A percentile compares a stretch with the other conserved stretches of the same genome.
Evolutionary conservation across 2,888 invertebrate genomes (phyloP).

Genomic region (Cristatella mucedo): DNA sequence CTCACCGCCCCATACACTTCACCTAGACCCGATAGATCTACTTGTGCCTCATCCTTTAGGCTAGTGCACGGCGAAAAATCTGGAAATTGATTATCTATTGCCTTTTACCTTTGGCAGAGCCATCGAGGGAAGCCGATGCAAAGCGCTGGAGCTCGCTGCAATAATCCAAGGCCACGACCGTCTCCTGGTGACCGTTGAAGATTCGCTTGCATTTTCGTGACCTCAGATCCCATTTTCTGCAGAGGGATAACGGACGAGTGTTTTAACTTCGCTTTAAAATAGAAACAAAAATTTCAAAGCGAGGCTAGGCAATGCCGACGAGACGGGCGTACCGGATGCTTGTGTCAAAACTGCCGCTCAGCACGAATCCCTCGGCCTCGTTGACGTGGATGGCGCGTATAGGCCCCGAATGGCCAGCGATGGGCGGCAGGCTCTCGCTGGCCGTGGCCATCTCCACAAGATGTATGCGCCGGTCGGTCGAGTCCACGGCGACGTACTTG

Average conservation of each 20-base stretch:
- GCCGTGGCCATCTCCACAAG: conserved; percentile 25
- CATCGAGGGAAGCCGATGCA: conserved; percentile 33
- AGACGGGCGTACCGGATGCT: conserved; percentile 28
- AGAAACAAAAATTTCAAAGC: conserved; percentile 5
- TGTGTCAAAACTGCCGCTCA: conserved; percentile 38
- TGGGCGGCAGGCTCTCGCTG: conserved; percentile 20
- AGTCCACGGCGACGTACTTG: conserved; percentile 26
- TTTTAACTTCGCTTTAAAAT: background rate
- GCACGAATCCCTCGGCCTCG: conserved; percentile 23
- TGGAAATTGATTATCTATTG: too few species aligned
- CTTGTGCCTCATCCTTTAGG: too few species aligned
- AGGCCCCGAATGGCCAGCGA: conserved; percentile 37
- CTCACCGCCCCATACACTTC: too few species aligned
- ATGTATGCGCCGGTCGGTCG: conserved; percentile 30
- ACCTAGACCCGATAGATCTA: too few species aligned
- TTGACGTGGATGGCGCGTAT: conserved; percentile 28
- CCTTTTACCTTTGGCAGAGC: conserved; percentile 35
- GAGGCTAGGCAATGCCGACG: conserved; percentile 1
- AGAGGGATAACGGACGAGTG: conserved; percentile 5
- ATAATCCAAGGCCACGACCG: conserved; percentile 26
- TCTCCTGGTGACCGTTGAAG: conserved; percentile 34
- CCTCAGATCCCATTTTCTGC: conserved; percentile 31
- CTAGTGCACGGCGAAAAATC: too few species aligned
- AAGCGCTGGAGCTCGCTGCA: conserved; percentile 18
- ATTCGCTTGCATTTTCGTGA: conserved; percentile 35